Evolutionary conservation across 2,113 vertebrate species (phyloP), one percentile per base, ranked within the genome.

Genomic region (Felis chaus): DNA sequence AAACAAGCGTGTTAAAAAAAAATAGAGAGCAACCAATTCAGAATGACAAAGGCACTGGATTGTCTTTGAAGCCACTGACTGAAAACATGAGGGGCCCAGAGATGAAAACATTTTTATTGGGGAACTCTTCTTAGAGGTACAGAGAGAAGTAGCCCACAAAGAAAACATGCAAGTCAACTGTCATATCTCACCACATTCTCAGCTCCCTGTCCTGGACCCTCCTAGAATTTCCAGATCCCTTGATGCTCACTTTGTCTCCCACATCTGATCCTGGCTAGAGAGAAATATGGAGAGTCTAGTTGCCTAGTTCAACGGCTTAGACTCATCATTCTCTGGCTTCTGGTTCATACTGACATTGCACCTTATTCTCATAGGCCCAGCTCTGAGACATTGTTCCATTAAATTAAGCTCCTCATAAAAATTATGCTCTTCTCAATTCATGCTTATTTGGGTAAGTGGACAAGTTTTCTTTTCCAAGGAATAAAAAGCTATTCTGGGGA

Each of bases 401-500:
- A 95, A 92, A 90, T 97, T 53, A 95, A 96, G 94, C 80, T 79
- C 53, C 89, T 97, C 66, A 71, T 90, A 89, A 96, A 95, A 74
- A 97, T 80, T 45, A 85, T 63, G 71, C 79, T 94, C 95, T 97
- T 94, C 80, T 97, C 61, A 82, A 96, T 94, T 95, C 45, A 7
- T 95, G 41, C 55, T 96, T 85, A 79, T 91, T 88, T 85, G 81
- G 88, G 78, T 96, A 96, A 96, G 88, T 96, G 90, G 92, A 94
- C 23, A 84, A 68, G 57, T 94, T 94, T 97, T 92, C 76, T 95
- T 76, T 97, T 92, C 96, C 33, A 95, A 91, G 97, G 96, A 97
- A 82, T 69, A 65, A 78, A 95, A 95, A 90, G 90, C 68, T 83
- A 83, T 89, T 96, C 55, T 86, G 86, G 79, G 73, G 92, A 79